Base-by-base conservation (phyloP, 2,797 vertebrate species). In the Peromyscus aztecus region DNA sequence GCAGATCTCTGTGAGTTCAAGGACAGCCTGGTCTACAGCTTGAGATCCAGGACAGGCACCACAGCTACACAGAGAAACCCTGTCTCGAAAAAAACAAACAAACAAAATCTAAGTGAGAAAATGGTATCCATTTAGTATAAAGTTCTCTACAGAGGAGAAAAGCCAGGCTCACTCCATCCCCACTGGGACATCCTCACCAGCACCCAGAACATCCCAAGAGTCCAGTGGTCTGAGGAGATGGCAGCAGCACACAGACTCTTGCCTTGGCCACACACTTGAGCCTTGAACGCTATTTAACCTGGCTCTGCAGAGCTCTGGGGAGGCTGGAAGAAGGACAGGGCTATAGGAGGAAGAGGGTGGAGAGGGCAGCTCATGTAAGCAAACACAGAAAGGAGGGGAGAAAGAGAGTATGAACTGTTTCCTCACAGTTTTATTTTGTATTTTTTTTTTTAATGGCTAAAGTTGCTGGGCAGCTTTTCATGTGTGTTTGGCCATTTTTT, bases 21-120 rank as follows among this genome's bases (percentile, higher is more conserved):
- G 49, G 49, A 2, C 49, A 52, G 49, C 11, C 49, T 52, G 49
- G 49, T 13, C 49, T 52, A 52, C 49, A 12, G 12, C 11, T 10
- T 1, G 49, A 52, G 49, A 52, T 52, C 49, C 49, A 52, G 49
- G 49, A 52, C 49, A 52, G 49, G 12, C 2, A 52, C 49, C 49
- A 52, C 13, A 52, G 12, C 49, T 52, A 52, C 49, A 52, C 49
- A 52, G 49, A 52, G 49, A 52, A 52, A 52, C 49, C 2, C 49
- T 52, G 49, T 52, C 49, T 13, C 12, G 49, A 52, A 52, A 12
- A 52, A 52, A 52, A 52, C 11, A 52, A n/a, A n/a, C n/a, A n/a
- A 43, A 84, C 34, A 46, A 34, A 46, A 76, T 49, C 7, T 65
- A 93, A 76, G 61, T 97, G 43, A 96, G 65, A 94, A 91, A 76